A percentile compares a stretch with the other conserved stretches of the same genome.
These are phyloP conservation scores for Trachymyrmex septentrionalis DNA, from an alignment of 1,140 invertebrate species.

Conservation along the genomic window DNA sequence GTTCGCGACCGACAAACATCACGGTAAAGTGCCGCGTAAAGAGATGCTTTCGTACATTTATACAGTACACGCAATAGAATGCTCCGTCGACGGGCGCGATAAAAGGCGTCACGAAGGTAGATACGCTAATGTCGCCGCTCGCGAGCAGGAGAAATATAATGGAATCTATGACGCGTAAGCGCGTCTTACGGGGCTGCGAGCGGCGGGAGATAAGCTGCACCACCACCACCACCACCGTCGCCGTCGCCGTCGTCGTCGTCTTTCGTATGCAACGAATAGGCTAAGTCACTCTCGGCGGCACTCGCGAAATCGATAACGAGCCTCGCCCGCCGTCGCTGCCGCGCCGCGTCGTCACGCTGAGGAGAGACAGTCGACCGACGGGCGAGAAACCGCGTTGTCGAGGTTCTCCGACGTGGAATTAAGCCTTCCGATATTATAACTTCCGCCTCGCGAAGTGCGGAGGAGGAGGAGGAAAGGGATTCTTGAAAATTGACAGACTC, in stretches of 20 bases:
- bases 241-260: slow-evolving; percentile 6
- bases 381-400: slow-evolving; percentile 34
- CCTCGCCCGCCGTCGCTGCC: slow-evolving; percentile 12
- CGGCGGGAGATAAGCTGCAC: slow-evolving; percentile 60
- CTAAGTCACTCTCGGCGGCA: slow-evolving; percentile 61
- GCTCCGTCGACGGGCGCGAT: slow-evolving; percentile 24
- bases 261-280: slow-evolving; percentile 57
- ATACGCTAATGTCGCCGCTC: slow-evolving; percentile 53
- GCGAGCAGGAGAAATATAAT: slow-evolving; percentile 62
- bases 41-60: background rate
- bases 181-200: slow-evolving; percentile 50
- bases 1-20: background rate
- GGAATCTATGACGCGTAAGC: slow-evolving; percentile 69
- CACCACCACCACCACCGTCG: background rate
- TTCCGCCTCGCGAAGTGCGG: slow-evolving; percentile 19
- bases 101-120: slow-evolving; percentile 36
- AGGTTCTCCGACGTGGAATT: slow-evolving; percentile 47
- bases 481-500: background rate
- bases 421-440: slow-evolving; percentile 49
- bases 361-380: slow-evolving; percentile 44
- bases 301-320: slow-evolving; percentile 69
- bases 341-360: background rate
- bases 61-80: slow-evolving; percentile 9
- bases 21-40: background rate
- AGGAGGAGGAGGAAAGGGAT: background rate